Percentiles rank a stretch among this genome's conserved stretches.
These are phyloP conservation scores for Nebria ingens DNA, from an alignment of 1,140 invertebrate species.

Conservation along the genomic window DNA sequence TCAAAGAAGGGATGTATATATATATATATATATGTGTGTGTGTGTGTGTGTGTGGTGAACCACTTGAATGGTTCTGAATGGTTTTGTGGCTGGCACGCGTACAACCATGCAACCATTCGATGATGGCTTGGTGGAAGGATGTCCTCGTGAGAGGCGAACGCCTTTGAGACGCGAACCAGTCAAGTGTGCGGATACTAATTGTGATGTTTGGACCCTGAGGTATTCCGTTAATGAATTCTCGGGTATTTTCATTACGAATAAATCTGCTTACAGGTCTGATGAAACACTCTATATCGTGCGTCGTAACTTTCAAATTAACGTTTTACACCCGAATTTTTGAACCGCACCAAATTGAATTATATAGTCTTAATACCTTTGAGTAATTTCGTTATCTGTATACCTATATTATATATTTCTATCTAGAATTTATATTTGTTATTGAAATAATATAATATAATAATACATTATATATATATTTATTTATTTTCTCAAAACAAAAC, in stretches of 20 bases:
- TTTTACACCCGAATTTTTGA: background rate
- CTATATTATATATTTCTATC: too few species aligned
- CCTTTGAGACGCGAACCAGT: background rate
- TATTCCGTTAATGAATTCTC: conserved; percentile 3
- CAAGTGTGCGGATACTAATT: conserved; percentile 2
- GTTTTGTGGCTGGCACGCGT: background rate
- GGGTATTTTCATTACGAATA: conserved; percentile 4
- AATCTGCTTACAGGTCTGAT: conserved; percentile 6
- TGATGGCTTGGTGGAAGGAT: too few species aligned
- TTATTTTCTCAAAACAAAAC: too few species aligned
- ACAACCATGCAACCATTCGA: too few species aligned
- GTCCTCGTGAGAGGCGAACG: background rate
- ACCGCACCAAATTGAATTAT: background rate
- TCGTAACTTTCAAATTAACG: background rate
- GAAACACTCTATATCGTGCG: background rate
- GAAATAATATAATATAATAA: too few species aligned
- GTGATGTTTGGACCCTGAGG: conserved; percentile 8
- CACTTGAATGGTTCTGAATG: background rate
- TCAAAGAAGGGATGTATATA: too few species aligned
- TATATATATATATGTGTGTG: too few species aligned
- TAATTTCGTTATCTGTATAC: background rate
- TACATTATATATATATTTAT: too few species aligned
- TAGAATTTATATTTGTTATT: too few species aligned
- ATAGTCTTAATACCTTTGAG: background rate
- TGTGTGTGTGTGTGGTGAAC: background rate